Evolutionary conservation across 2,797 vertebrate species (phyloP), one percentile per base, ranked within the genome.

Genomic region (Tenualosa thibaudeaui): DNA sequence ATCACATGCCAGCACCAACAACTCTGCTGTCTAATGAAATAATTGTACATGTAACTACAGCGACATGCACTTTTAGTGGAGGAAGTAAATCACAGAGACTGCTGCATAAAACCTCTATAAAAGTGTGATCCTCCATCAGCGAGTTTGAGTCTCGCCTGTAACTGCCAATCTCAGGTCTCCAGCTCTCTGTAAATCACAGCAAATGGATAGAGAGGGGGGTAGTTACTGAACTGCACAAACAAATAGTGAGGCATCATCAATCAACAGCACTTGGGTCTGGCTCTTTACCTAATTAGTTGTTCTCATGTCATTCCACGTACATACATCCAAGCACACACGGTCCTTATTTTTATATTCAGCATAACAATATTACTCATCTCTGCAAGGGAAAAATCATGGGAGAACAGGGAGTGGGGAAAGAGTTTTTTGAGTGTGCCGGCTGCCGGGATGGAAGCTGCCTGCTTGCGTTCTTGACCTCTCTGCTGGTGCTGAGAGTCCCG

Each of bases 11-110:
- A 53, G 81, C 83, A 82, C 46, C 60, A 54, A 54, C 37, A 75
- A 54, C 78, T n/a, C 19, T 68, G 24, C 58, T 2, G 22, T 84
- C 78, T 85, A 84, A 86, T 84, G 68, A 86, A 84, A 87, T 84
- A 81, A 85, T 51, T 49, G 81, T 60, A 58, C 5, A 75, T 46
- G 19, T 83, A 65, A 82, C 81, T 81, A 62, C n/a, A n/a, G 78
- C 43, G 50, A 49, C 75, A 43, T 60, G 10, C 51, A 43, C 85
- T 84, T 51, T 85, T 12, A 81, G 62, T 81, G 56, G 58, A 22
- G 37, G 3, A 9, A 3, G 71, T 85, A 85, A 85, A 84, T 84
- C 84, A 83, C 54, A 9, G 26, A 19, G 19, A 2, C 8, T 43
- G 81, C 60, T 58, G 49, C 3, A 13, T 46, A 31, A 68, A 83